phyloP scores from a whole-genome alignment of 2,113 vertebrate genomes.

The Plecturocebus donacophilus region DNA sequence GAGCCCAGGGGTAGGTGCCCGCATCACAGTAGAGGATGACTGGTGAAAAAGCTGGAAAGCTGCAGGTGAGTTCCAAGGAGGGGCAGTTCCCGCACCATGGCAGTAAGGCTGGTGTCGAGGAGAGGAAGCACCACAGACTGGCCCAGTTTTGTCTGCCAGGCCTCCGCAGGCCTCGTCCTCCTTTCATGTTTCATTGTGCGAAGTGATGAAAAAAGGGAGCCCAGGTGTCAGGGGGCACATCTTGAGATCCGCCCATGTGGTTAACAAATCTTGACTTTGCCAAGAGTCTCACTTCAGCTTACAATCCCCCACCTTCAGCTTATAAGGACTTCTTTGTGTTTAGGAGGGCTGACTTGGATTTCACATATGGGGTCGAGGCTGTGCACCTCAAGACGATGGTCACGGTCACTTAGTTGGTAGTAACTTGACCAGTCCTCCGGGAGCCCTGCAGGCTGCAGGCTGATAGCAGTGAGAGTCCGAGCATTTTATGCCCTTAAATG shows the following conservation, averaged over 20 bases:
- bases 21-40: background rate
- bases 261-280: background rate
- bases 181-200: background rate
- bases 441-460: background rate
- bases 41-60: background rate
- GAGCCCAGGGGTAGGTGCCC: too few relatives aligned
- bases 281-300: background rate
- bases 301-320: background rate
- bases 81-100: fast-evolving
- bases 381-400: background rate
- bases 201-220: background rate
- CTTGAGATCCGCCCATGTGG: background rate
- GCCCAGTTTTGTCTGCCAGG: background rate
- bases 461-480: background rate
- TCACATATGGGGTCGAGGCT: background rate
- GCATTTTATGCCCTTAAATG: background rate
- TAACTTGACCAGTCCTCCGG: background rate
- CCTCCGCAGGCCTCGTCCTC: background rate
- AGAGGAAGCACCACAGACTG: background rate
- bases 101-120: background rate
- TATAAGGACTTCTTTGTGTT: background rate
- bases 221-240: background rate
- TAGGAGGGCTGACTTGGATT: background rate
- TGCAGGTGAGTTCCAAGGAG: too few relatives aligned
- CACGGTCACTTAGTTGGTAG: background rate